Evolutionary conservation across 2,797 vertebrate genomes (phyloP).

Genomic region (Echeneis naucrates): DNA sequence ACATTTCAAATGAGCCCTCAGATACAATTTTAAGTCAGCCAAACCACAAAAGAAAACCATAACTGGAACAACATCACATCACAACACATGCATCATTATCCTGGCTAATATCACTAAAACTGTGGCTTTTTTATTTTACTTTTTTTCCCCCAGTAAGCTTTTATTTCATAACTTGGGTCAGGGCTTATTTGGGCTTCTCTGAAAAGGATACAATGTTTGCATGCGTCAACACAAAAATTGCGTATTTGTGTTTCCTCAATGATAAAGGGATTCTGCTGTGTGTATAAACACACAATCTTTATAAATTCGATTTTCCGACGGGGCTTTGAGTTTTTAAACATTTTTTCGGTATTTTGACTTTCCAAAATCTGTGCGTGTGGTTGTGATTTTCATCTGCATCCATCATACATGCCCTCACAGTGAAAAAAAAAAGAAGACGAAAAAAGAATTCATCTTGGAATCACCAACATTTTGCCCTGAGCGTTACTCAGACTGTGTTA

Average conservation of each 20-base stretch:
- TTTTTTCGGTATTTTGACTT: no score
- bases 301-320: slow-evolving; percentile 24
- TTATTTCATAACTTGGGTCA: slow-evolving; percentile 30
- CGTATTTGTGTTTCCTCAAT: slow-evolving; percentile 52
- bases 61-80: slow-evolving; percentile 42
- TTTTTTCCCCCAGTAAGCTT: slow-evolving; percentile 32
- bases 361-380: slow-evolving; percentile 2
- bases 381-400: slow-evolving; percentile 55
- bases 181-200: slow-evolving; percentile 50
- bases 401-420: slow-evolving; percentile 44
- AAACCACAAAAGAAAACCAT: slow-evolving; percentile 59
- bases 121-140: slow-evolving; percentile 42
- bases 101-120: slow-evolving; percentile 63
- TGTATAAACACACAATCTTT: slow-evolving; percentile 41
- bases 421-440: slow-evolving; percentile 13
- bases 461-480: no score
- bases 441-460: no score
- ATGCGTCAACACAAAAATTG: slow-evolving; percentile 35
- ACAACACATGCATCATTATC: slow-evolving; percentile 56
- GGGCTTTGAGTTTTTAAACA: slow-evolving; percentile 19
- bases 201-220: slow-evolving; percentile 57
- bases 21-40: slow-evolving; percentile 51
- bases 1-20: slow-evolving; percentile 56
- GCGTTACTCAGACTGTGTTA: no score
- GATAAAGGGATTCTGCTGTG: slow-evolving; percentile 46